These are phyloP conservation scores for Arion vulgaris DNA, from an alignment of 1,140 invertebrate genomes.

Conservation along the genomic window DNA sequence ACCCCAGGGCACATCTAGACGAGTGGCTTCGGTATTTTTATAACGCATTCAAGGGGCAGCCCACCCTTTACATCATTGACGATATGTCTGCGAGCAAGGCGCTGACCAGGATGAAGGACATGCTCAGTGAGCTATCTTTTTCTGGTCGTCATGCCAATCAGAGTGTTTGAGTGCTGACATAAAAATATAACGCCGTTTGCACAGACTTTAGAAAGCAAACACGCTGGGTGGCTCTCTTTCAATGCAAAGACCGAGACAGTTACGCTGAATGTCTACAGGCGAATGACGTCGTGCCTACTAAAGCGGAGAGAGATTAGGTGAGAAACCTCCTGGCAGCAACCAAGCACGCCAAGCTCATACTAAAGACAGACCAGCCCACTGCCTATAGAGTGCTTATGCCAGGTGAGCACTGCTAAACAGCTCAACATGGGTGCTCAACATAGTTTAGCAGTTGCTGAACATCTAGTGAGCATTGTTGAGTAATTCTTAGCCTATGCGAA, in stretches of 20 bases:
- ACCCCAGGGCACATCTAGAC: neutral
- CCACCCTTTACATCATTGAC: neutral
- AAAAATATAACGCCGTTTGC: neutral
- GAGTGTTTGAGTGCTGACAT: neutral
- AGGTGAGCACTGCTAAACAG: too few relatives aligned
- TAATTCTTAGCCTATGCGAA: neutral
- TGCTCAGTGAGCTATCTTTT: neutral
- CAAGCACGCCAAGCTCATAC: neutral
- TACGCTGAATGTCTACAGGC: neutral
- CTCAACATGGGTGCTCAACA: too few relatives aligned
- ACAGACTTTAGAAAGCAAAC: neutral
- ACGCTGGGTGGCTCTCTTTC: neutral
- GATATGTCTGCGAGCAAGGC: neutral
- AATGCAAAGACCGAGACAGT: neutral
- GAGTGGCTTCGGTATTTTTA: neutral
- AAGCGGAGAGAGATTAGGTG: neutral
- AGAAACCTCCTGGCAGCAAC: neutral
- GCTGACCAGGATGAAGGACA: neutral
- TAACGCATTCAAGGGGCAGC: neutral
- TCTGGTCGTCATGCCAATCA: neutral
- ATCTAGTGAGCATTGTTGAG: neutral
- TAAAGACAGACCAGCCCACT: neutral
- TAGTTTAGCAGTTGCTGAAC: neutral
- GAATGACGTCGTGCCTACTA: neutral
- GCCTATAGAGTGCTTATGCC: neutral